Evolutionary conservation across 2,888 invertebrate species (phyloP).

Genomic region (Drosophila mercatorum): DNA sequence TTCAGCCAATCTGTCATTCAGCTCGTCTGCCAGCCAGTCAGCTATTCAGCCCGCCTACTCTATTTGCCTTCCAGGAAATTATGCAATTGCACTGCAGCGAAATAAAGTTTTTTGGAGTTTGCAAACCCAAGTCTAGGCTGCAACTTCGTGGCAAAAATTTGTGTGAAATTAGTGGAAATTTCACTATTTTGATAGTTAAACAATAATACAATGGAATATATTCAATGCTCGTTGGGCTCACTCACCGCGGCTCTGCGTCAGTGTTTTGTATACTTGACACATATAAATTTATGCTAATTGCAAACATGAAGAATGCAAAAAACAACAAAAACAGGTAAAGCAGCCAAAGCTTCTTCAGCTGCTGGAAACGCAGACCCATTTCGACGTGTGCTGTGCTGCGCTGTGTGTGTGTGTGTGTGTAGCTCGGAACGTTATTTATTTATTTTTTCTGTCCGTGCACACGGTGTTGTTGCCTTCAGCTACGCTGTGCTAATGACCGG

Average conservation of each 20-base stretch:
- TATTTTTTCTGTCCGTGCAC: slow-evolving; percentile 10
- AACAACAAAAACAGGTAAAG: slow-evolving; percentile 83
- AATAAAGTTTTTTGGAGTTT: slow-evolving; percentile 6
- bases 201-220: slow-evolving; percentile 22
- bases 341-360: slow-evolving; percentile 83
- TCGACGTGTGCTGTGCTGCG: slow-evolving; percentile 16
- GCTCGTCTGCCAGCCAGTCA: background rate
- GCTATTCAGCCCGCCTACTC: background rate
- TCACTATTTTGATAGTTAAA: slow-evolving; percentile 8
- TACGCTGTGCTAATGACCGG: slow-evolving; percentile 56
- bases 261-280: slow-evolving; percentile 80
- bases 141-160: slow-evolving; percentile 33
- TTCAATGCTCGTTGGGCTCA: slow-evolving; percentile 20
- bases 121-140: slow-evolving; percentile 31
- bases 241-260: slow-evolving; percentile 66
- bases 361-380: slow-evolving; percentile 83
- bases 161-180: background rate
- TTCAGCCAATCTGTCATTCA: background rate
- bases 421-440: slow-evolving; percentile 23
- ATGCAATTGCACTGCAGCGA: slow-evolving; percentile 47
- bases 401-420: background rate
- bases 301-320: slow-evolving; percentile 85
- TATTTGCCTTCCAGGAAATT: slow-evolving; percentile 55
- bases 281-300: slow-evolving; percentile 84
- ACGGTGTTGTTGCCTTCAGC: slow-evolving; percentile 52